Evolutionary conservation across 2,113 vertebrate genomes (phyloP).

Genomic region (Hippocampus barbouri): DNA sequence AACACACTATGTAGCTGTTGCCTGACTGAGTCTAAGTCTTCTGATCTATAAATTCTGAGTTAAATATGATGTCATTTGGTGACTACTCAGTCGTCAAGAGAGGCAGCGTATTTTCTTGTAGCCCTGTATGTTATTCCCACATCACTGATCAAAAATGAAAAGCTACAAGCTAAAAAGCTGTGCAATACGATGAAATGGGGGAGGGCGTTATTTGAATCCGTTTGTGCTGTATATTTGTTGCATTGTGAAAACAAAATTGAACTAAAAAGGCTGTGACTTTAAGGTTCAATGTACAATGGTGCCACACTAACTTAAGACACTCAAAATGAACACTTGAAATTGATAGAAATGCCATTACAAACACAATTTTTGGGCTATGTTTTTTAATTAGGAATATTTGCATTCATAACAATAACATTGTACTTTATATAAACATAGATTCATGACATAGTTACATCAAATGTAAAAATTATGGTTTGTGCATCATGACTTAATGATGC

Average conservation of each 20-base stretch:
- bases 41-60: constrained; percentile 39
- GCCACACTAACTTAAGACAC: no score
- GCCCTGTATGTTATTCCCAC: constrained; percentile 3
- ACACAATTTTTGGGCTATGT: no score
- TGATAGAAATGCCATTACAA: no score
- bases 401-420: no score
- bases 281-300: not conserved
- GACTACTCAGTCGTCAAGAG: constrained; percentile 15
- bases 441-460: no score
- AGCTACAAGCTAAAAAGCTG: not conserved
- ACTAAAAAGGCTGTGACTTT: not conserved
- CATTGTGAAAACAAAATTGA: not conserved
- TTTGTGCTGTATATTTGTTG: no score
- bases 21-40: constrained; percentile 12
- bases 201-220: not conserved
- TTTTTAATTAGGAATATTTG: no score
- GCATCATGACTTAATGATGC: no score
- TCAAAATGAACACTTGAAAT: no score
- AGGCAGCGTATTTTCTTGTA: constrained; percentile 4
- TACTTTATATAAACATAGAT: no score
- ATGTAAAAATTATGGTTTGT: no score
- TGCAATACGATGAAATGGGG: not conserved
- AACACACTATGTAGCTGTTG: constrained; percentile 11
- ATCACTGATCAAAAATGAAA: constrained; percentile 11
- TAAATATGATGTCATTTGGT: constrained; percentile 26